Evolutionary conservation across 2,113 vertebrate genomes (phyloP).

Genomic region (Dipodomys stephensi): DNA sequence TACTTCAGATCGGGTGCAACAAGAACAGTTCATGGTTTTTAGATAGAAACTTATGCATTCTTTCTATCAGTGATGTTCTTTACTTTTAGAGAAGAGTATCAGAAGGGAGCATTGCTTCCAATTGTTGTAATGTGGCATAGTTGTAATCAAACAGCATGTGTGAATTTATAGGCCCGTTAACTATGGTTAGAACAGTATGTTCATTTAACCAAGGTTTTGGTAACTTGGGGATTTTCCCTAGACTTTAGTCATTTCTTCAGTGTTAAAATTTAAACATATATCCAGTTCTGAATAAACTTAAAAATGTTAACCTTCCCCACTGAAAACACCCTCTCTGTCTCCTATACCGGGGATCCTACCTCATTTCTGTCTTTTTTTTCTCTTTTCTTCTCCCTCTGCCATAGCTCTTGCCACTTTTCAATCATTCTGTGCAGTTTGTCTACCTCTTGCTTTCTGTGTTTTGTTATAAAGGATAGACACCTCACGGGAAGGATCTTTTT

Average conservation of each 20-base stretch:
- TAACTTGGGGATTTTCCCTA: neutral
- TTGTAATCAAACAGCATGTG: neutral
- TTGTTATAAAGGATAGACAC: neutral
- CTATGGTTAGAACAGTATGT: neutral
- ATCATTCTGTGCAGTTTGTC: neutral
- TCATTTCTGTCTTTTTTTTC: neutral
- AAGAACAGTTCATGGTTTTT: neutral
- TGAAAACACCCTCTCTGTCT: neutral
- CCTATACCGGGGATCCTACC: accelerated
- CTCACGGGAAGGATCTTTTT: neutral
- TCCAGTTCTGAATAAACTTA: neutral
- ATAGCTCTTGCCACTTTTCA: neutral
- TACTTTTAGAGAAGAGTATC: conserved; percentile 41
- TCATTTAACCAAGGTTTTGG: neutral
- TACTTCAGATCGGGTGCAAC: neutral
- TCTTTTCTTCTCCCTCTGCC: too few relatives aligned
- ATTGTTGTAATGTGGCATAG: neutral
- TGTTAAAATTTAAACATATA: neutral
- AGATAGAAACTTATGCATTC: neutral
- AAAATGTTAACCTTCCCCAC: neutral
- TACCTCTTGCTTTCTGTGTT: neutral
- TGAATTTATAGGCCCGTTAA: neutral
- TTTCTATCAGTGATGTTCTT: neutral
- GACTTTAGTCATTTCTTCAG: neutral
- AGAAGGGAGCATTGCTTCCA: neutral